Base-by-base conservation (phyloP, 2,888 invertebrate species). In the Andrena trimmerana region DNA sequence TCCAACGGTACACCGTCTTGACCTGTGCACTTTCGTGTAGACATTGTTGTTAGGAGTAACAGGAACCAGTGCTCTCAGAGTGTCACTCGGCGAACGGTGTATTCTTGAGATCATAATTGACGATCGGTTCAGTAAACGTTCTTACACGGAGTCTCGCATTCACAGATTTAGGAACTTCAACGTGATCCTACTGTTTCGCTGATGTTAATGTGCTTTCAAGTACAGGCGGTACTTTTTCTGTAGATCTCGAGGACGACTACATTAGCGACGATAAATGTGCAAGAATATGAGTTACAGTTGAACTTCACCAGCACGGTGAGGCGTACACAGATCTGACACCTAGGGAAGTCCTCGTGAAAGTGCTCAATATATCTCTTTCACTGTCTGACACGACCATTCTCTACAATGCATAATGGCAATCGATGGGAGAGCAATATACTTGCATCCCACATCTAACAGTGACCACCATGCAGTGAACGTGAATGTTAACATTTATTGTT, bases 1-100 rank as follows among this genome's bases (percentile, higher is more conserved):
- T 81, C 86, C 80, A 78, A 74, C 78, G 83, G 81, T 87, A 84
- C 84, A 76, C 20, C 24, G 65, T 48, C 76, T 66, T 70, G 82
- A 76, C 83, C 76, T 76, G 50, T 82, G 82, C 82, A 82, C 70
- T 75, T 67, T 76, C 82, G 66, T 76, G 82, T 75, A 83, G 70
- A 71, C 76, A 82, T 82, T 75, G 70, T 81, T 74, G 82, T 74
- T 68, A 69, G 74, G 65, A 57, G 82, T 68, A 74, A 68, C 82
- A 60, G 73, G 81, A 74, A 81, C 59, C 65, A 42, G 24, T 65
- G 59, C 63, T 63, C 68, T 57, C 67, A 29, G 42, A 81, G 54
- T 81, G 81, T 72, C 81, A 81, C 67, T 73, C 72, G 63, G 48
- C 13, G 31, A 57, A 54, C 71, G 27, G 29, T 33, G 42, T 4